Evolutionary conservation across 2,797 vertebrate genomes (phyloP), one percentile per base, ranked within the genome.

Genomic region (Lycodopsis pacificus): DNA sequence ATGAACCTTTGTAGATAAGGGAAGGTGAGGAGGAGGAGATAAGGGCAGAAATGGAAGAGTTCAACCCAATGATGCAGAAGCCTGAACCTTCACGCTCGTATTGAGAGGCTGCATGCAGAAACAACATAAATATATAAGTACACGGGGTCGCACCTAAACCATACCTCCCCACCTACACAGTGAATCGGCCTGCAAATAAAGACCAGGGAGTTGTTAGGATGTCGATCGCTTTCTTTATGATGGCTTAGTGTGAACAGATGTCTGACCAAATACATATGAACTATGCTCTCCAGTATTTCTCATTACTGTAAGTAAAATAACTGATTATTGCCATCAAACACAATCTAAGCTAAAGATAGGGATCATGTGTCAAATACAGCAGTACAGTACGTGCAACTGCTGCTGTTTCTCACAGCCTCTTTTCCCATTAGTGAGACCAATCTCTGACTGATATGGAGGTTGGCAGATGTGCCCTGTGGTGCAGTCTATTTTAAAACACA

Each of bases 401-500:
- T 73, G 72, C 77, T 68, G 67, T 64, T 81, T 64, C 82, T 81
- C 64, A 32, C 70, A 59, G 71, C 54, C 34, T 80, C 73, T 32
- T 62, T 74, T 25, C 81, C 81, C 71, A 82, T 88, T 64, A 73
- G 73, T 56, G 72, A 81, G 70, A 70, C 65, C 63, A n/a, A 48
- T 67, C 73, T 88, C 77, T 93, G 91, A 93, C 75, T 72, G 56
- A 84, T 56, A 92, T 89, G 70, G 82, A 76, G 77, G 79, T 71
- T 91, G 89, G 87, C 91, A 89, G 81, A 84, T 86, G 71, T 79
- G 81, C 84, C 88, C 73, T 49, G 34, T 53, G 69, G 57, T 85
- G 42, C 77, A 46, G 67, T 89, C 88, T 92, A 93, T 92, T 94
- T 93, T 91, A 71, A 87, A 93, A 88, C 87, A 70, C 85, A 83